Conservation (phyloP, 2,113 vertebrate genomes). For the Halcyon senegalensis region DNA sequence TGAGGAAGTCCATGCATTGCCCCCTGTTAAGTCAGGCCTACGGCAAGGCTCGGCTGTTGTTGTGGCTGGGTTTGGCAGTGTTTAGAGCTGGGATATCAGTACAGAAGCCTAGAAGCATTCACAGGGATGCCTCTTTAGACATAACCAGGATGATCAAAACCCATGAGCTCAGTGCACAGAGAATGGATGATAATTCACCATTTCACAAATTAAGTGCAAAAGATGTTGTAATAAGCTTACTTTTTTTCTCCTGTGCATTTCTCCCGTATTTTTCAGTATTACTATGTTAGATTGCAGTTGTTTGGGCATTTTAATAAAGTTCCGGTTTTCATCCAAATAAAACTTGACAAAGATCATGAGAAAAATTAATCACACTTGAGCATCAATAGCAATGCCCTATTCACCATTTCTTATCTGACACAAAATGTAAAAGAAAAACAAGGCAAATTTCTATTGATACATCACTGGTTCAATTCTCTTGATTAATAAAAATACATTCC, state of each 20-base stretch:
- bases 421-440: neutral
- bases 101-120: neutral
- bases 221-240: neutral
- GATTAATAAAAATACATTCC: neutral
- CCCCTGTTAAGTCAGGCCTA: neutral
- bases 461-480: fast-evolving
- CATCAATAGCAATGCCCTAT: neutral
- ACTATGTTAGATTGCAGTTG: neutral
- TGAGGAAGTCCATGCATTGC: neutral
- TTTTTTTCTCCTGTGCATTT: neutral
- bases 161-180: neutral
- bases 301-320: neutral
- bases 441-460: neutral
- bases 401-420: neutral
- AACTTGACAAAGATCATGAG: neutral
- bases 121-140: neutral
- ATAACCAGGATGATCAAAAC: neutral
- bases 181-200: neutral
- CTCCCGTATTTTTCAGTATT: neutral
- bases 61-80: neutral
- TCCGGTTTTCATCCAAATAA: neutral
- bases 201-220: neutral
- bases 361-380: neutral
- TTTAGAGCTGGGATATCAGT: neutral
- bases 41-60: fast-evolving